Base-by-base conservation (phyloP, 1,140 invertebrate species). In the Eulimnadia texana region DNA sequence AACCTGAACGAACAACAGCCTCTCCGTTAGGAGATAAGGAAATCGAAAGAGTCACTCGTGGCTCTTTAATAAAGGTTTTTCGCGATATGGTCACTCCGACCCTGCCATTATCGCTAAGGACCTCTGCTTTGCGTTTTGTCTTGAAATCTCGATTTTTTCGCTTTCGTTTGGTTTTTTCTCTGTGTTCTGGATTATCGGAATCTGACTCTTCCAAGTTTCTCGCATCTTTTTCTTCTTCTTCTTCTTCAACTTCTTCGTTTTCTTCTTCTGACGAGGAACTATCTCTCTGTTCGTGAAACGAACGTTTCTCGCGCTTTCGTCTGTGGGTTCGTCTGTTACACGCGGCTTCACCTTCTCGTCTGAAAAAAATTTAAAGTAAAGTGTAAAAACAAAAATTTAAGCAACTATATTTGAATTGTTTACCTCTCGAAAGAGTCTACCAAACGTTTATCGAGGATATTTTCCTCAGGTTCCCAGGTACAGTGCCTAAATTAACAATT, bases 401-500 rank as follows among this genome's bases (percentile, higher is more conserved):
- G 16, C 16, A 42, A 6, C 16, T 6, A 42, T 42, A 42, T n/a
- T n/a, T 42, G 33, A 6, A 9, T 42, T 42, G 16, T 19, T 16
- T 58, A 69, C 68, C 79, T 80, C 74, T 93, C 90, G 75, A 92
- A 97, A 59, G 89, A 83, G 70, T 93, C 85, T 65, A 96, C 90
- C 56, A 97, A 80, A 63, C 91, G 79, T 19, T 79, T 80, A 74
- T 96, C 92, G 53, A 97, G 76, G 70, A 97, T 96, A 72, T 97
- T 97, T 71, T 93, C 90, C 75, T 94, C 91, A 13, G 93, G 93
- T 75, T 97, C 93, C 93, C 93, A 96, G 49, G 93, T 97, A 74
- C 91, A 95, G 74, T 94, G 85, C 73, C 83, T 85, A 33, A 25
- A 28, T 3, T n/a, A 55, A 58, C 28, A 55, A 27, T 20, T 19